Conservation (phyloP, 1,140 invertebrate genomes). For the Agrilus planipennis region DNA sequence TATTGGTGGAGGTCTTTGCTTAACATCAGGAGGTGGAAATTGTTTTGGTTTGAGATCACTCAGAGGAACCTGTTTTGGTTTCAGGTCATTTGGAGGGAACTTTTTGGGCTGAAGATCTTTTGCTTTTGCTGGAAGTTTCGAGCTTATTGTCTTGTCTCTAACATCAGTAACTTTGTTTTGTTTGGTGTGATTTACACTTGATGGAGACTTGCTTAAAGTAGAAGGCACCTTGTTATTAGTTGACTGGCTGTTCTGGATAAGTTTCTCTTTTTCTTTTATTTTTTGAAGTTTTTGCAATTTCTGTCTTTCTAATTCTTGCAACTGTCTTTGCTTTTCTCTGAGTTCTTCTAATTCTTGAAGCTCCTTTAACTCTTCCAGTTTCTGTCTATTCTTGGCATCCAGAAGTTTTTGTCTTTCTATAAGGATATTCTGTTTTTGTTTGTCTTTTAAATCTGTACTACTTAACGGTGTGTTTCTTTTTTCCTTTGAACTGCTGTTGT, state of each 20-base stretch:
- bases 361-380: no score
- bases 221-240: no score
- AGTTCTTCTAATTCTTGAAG: no score
- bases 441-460: no score
- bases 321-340: no score
- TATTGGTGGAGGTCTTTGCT: constrained; percentile 19
- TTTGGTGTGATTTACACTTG: background rate
- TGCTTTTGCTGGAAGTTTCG: constrained; percentile 6
- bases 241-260: background rate
- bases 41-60: constrained; percentile 36
- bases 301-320: no score
- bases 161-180: background rate
- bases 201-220: background rate
- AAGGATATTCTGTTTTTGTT: no score
- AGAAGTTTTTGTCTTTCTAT: no score
- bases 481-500: no score
- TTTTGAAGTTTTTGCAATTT: no score
- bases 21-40: constrained; percentile 39
- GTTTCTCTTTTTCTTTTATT: background rate
- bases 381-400: no score
- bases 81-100: constrained; percentile 35
- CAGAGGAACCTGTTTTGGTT: constrained; percentile 35
- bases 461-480: no score
- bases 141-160: background rate
- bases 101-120: constrained; percentile 27